Evolutionary conservation across 2,797 vertebrate genomes (phyloP).

Genomic region (Cuniculus paca): DNA sequence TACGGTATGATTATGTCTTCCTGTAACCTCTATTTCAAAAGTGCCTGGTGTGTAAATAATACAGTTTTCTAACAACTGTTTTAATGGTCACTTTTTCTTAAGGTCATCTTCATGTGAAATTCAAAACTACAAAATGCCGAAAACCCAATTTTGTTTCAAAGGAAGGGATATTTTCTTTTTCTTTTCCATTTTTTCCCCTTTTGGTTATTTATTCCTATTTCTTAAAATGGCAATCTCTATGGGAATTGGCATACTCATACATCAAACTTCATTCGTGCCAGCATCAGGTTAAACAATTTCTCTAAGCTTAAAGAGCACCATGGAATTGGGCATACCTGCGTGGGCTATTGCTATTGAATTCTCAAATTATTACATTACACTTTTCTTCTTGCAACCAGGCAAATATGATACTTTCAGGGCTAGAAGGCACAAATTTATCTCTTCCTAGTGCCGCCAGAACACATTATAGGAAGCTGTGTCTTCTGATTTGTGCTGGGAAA

Average conservation of each 20-base stretch:
- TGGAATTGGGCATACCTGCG: neutral
- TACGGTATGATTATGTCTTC: conserved; percentile 82
- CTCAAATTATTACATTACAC: conserved; percentile 71
- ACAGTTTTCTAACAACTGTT: conserved; percentile 84
- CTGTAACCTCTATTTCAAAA: conserved; percentile 86
- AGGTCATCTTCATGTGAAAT: conserved; percentile 79
- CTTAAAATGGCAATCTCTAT: conserved; percentile 65
- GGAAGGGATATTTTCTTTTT: neutral
- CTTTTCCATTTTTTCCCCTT: neutral
- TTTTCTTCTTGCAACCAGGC: conserved; percentile 52
- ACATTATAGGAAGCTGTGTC: neutral
- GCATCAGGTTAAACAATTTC: conserved; percentile 72
- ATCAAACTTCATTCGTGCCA: conserved; percentile 77
- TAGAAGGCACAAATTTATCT: conserved; percentile 63
- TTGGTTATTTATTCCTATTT: conserved; percentile 58
- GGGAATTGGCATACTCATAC: conserved; percentile 69
- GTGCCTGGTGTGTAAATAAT: conserved; percentile 82
- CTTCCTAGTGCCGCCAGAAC: conserved; percentile 2
- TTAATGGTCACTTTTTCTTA: conserved; percentile 70
- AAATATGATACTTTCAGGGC: conserved; percentile 62
- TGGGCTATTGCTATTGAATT: conserved; percentile 65
- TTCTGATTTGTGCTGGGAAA: neutral
- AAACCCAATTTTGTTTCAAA: conserved; percentile 73
- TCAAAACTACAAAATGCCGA: conserved; percentile 65
- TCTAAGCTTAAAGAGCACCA: conserved; percentile 39